Base-by-base conservation (phyloP, 1,140 invertebrate species). In the Coenobita brevimanus region DNA sequence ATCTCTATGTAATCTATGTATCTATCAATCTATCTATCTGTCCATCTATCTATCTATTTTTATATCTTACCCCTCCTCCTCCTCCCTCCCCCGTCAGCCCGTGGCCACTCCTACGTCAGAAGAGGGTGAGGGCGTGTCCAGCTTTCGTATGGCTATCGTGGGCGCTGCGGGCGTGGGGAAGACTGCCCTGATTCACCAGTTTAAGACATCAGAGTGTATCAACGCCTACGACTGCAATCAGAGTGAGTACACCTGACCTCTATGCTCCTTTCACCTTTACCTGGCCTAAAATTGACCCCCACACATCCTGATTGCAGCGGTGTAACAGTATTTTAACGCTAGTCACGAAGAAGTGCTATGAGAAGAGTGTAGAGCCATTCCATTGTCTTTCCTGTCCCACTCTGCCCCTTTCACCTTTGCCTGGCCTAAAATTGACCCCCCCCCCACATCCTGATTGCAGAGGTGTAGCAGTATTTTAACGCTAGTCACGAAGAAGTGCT, bases 201-300 rank as follows among this genome's bases (percentile, higher is more conserved):
- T 98, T 92, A 96, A 97, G 94, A 98, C 97, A 54, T 98, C 97
- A 76, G 97, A 99, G 91, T 97, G 97, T 91, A 98, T 98, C 91
- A 98, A 98, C 92, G 96, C 97, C 27, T 97, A 98, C 91, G 97
- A 98, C 90, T 94, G 95, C 90, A 94, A 94, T 93, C 95, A 96
- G 75, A 92, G 92, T 92, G 89, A 91, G 90, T 89, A 69, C 62
- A n/a, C n/a, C n/a, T n/a, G n/a, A n/a, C n/a, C n/a, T n/a, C n/a
- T n/a, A n/a, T n/a, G n/a, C n/a, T n/a, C n/a, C n/a, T n/a, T n/a
- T n/a, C n/a, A n/a, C n/a, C n/a, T n/a, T n/a, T n/a, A n/a, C n/a
- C n/a, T n/a, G n/a, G n/a, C n/a, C n/a, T n/a, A n/a, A n/a, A n/a
- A n/a, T n/a, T n/a, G n/a, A n/a, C n/a, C n/a, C n/a, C n/a, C n/a